Base-by-base conservation (phyloP, 1,140 invertebrate species). In the Leguminivora glycinivorella region DNA sequence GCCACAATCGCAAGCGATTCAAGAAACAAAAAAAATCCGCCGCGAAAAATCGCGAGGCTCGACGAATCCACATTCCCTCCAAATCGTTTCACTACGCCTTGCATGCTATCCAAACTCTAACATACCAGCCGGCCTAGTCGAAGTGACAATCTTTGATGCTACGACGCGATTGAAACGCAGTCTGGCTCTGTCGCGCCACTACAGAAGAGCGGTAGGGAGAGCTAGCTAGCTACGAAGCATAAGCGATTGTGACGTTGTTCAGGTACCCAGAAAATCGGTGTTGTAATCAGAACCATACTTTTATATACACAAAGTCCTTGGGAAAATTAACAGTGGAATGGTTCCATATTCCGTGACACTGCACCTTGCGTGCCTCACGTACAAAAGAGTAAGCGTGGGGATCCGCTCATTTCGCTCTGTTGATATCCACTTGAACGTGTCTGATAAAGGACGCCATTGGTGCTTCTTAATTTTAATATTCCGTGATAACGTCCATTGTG, bases 341-440 rank as follows among this genome's bases (percentile, higher is more conserved):
- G 58, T 34, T 17, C 58, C 68, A 26, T 73, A 60, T 66, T 70
- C 56, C 71, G 68, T 71, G 56, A 73, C 67, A 76, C 72, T 75
- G 72, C 66, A 66, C 34, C 7, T 70, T 31, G 73, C 75, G 75
- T 77, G 75, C 12, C 67, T 52, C 71, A 71, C 71, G 71, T 74
- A 72, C 73, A 43, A 34, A 63, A 17, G 69, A 56, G 69, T 70
- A 70, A 77, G 68, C 71, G 71, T 67, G 69, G 69, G 70, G 71
- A 71, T 77, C 69, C 71, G 70, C 69, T 73, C 67, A 73, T 73
- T 72, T 77, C 60, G 70, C 69, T 68, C 56, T 38, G 71, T 70
- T 75, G 70, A 70, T 77, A 68, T 74, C 26, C 60, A 60, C 58
- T 72, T 68, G 71, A 71, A 77, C 73, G 71, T 71, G 70, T 70